Conservation (phyloP, 2,113 vertebrate species). For the Calyptomena viridis region DNA sequence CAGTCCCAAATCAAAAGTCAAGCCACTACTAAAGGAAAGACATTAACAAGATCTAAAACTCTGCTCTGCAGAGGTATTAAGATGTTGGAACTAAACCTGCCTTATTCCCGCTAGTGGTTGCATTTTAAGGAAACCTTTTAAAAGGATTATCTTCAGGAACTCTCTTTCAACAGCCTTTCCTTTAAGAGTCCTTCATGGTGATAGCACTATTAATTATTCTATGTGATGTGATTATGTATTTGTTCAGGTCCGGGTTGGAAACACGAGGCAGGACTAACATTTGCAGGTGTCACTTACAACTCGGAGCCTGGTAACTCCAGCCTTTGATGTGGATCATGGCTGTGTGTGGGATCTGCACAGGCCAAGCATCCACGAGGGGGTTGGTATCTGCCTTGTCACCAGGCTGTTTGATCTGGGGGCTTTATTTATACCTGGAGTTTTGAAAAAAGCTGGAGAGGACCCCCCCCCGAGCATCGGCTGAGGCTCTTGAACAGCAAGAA, state of each 20-base stretch:
- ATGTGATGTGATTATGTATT: slow-evolving; percentile 27
- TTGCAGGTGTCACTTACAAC: neutral
- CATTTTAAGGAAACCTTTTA: slow-evolving; percentile 42
- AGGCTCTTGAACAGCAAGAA: neutral
- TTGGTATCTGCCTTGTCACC: neutral
- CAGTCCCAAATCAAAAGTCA: slow-evolving; percentile 14
- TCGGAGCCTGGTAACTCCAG: neutral
- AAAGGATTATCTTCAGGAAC: slow-evolving; percentile 51
- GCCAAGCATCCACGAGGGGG: neutral
- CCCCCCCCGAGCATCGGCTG: accelerated
- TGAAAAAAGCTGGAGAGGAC: neutral
- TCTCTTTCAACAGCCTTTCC: slow-evolving; percentile 38
- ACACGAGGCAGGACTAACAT: neutral
- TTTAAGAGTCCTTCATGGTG: slow-evolving; percentile 31
- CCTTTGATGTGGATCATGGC: neutral
- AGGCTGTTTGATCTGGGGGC: neutral
- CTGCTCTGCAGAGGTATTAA: slow-evolving; percentile 7
- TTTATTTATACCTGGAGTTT: neutral
- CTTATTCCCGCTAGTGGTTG: neutral
- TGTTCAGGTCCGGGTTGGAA: neutral
- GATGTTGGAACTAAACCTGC: slow-evolving; percentile 34
- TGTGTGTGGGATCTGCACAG: neutral
- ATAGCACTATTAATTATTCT: slow-evolving; percentile 14
- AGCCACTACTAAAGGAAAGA: neutral
- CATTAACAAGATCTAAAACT: neutral